Conservation (phyloP, 2,797 vertebrate genomes). For the Cercopithecus petaurista region DNA sequence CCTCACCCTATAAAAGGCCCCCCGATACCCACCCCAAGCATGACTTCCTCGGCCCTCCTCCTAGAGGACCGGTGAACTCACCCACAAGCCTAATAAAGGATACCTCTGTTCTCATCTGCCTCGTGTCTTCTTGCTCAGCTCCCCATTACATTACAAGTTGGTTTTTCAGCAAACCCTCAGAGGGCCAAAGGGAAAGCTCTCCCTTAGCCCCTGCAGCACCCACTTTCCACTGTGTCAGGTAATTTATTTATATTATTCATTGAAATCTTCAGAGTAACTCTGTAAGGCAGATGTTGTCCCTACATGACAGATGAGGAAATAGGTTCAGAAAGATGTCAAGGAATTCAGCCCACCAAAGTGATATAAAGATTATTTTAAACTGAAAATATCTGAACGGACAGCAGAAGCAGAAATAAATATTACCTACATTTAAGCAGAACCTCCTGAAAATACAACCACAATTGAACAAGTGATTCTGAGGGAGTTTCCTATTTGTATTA, state of each 20-base stretch:
- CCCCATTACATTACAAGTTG: not conserved
- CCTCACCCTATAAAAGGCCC: no score
- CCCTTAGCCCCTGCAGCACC: not conserved
- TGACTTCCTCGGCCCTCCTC: no score
- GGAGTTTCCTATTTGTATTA: not conserved
- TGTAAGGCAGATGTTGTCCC: not conserved
- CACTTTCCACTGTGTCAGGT: not conserved
- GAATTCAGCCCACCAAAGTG: not conserved
- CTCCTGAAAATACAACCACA: slow-evolving; percentile 4
- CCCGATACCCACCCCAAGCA: no score
- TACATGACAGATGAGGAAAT: not conserved
- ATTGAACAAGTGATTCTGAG: not conserved
- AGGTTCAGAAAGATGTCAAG: not conserved
- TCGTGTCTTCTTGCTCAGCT: no score
- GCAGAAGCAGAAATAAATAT: not conserved
- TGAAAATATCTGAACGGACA: slow-evolving; percentile 20
- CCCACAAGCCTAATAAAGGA: no score
- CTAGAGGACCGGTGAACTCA: no score
- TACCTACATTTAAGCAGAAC: slow-evolving; percentile 12
- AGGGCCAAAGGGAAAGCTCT: not conserved
- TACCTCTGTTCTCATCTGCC: no score
- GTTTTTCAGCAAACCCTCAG: not conserved
- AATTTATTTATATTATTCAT: not conserved
- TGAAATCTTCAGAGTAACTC: slow-evolving; percentile 12
- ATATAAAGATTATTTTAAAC: not conserved